Percentiles rank a stretch among this genome's conserved stretches.
Conservation (phyloP, 2,113 vertebrate species). For the Solea senegalensis region DNA sequence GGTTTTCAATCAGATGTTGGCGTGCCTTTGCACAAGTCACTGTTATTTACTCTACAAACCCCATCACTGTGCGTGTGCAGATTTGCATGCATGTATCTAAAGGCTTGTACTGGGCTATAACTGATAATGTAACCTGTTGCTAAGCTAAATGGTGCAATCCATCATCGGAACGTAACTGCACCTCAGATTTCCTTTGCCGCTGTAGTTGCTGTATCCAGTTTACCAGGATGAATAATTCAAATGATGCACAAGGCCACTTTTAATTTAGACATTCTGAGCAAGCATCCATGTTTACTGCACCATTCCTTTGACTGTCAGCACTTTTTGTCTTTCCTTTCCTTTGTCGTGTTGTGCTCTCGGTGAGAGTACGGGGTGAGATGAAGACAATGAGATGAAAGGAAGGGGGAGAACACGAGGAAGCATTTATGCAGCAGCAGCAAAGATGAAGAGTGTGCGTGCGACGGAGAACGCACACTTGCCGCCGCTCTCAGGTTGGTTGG, state of each 20-base stretch:
- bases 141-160: no score
- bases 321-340: slow-evolving; percentile 37
- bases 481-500: slow-evolving; percentile 46
- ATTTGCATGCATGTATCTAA: no score
- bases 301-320: slow-evolving; percentile 74
- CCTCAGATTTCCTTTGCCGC: slow-evolving; percentile 34
- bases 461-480: neutral
- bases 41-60: no score
- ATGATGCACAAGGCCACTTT: slow-evolving; percentile 69
- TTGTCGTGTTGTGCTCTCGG: slow-evolving; percentile 44
- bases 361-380: slow-evolving; percentile 29
- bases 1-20: no score
- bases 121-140: no score
- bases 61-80: no score
- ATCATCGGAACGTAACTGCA: slow-evolving; percentile 50
- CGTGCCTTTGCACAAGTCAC: no score
- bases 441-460: slow-evolving; percentile 28
- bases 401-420: slow-evolving; percentile 58
- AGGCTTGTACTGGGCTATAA: no score
- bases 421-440: slow-evolving; percentile 55
- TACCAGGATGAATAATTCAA: slow-evolving; percentile 76
- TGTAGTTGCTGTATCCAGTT: slow-evolving; percentile 59
- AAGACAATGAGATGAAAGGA: slow-evolving; percentile 61
- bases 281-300: slow-evolving; percentile 59
- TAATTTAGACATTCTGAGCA: slow-evolving; percentile 75